phyloP scores from a whole-genome alignment of 2,888 invertebrate species.

The Dicyrtomina minuta region DNA sequence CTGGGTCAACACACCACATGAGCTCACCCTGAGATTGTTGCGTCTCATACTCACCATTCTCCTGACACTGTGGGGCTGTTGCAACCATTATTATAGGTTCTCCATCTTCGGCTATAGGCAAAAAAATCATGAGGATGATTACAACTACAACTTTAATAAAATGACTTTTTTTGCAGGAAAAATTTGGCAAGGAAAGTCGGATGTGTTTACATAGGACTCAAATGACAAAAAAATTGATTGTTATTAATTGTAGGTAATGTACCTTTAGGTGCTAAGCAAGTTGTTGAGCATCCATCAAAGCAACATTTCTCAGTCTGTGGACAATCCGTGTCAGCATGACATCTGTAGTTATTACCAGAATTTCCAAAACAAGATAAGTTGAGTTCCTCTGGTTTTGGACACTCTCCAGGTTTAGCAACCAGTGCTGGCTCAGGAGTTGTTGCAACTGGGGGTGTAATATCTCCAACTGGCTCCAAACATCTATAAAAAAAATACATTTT shows the following conservation, averaged over 20 bases:
- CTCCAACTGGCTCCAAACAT: slow-evolving; percentile 22
- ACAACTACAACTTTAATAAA: too few species aligned
- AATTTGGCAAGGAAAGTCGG: neutral
- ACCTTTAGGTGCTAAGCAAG: slow-evolving; percentile 40
- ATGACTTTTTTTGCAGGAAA: neutral
- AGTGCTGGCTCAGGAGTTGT: slow-evolving; percentile 28
- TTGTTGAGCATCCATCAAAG: slow-evolving; percentile 40
- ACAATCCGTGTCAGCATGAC: slow-evolving; percentile 42
- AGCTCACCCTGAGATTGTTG: slow-evolving; percentile 55
- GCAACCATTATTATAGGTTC: slow-evolving; percentile 53
- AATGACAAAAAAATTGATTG: neutral
- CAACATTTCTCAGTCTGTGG: slow-evolving; percentile 41
- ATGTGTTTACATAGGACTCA: neutral
- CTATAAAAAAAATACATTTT: neutral
- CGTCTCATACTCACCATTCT: slow-evolving; percentile 54
- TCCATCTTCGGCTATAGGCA: slow-evolving; percentile 13
- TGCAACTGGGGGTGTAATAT: neutral
- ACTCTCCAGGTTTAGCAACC: slow-evolving; percentile 41
- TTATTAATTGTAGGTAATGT: neutral
- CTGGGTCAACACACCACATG: slow-evolving; percentile 75
- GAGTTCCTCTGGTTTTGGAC: slow-evolving; percentile 34
- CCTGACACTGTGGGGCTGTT: slow-evolving; percentile 54
- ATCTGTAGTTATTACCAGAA: slow-evolving; percentile 27
- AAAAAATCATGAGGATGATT: neutral
- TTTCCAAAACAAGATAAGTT: slow-evolving; percentile 25